Percentiles rank a stretch among this genome's conserved stretches.
Evolutionary conservation across 1,140 invertebrate genomes (phyloP).

Genomic region (Contarinia nasturtii): DNA sequence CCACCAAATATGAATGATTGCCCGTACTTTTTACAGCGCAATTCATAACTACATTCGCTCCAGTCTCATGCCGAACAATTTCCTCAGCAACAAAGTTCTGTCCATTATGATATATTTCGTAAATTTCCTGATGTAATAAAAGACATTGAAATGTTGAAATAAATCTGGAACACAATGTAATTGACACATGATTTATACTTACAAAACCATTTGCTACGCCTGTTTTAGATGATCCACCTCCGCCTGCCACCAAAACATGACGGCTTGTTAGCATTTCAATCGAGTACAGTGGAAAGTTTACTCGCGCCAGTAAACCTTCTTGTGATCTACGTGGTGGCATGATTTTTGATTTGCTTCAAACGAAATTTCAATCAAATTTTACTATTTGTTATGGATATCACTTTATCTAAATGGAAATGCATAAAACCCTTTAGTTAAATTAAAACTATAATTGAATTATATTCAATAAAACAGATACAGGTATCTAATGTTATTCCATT

Average conservation of each 20-base stretch:
- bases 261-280: conserved; percentile 76
- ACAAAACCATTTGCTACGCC: conserved; percentile 92
- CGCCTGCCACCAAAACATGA: conserved; percentile 86
- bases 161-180: neutral
- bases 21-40: conserved; percentile 47
- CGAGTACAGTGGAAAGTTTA: conserved; percentile 86
- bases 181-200: conserved; percentile 24
- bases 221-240: conserved; percentile 85
- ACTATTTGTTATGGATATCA: too few species aligned
- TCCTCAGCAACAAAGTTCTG: conserved; percentile 63
- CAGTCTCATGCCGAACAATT: conserved; percentile 72
- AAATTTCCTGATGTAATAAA: conserved; percentile 56
- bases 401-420: too few species aligned
- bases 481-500: too few species aligned
- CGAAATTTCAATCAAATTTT: neutral
- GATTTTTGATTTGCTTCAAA: conserved; percentile 5
- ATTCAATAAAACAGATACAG: too few species aligned
- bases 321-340: conserved; percentile 20
- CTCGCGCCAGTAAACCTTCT: conserved; percentile 54
- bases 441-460: too few species aligned
- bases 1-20: conserved; percentile 57
- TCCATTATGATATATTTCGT: conserved; percentile 70
- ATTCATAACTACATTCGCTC: conserved; percentile 80
- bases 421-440: too few species aligned
- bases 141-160: neutral